Evolutionary conservation across 2,888 invertebrate species (phyloP).

Genomic region (Vesta saturnalis): DNA sequence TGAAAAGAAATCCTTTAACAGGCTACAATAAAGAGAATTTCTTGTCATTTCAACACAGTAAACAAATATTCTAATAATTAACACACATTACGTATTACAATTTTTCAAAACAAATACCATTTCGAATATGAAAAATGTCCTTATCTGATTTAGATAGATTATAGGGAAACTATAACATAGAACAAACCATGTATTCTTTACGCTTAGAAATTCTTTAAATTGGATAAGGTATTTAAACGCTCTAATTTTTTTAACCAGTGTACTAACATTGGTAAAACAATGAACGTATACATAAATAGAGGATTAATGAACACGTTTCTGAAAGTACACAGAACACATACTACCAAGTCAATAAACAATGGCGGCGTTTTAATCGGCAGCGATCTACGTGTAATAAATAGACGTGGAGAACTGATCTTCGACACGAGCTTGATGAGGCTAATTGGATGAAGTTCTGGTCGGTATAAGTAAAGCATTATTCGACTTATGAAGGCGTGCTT

Average conservation of each 20-base stretch:
- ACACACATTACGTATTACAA: no score
- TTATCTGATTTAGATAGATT: no score
- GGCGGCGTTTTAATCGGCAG: slow-evolving; percentile 46
- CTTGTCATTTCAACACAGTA: no score
- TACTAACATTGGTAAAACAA: slow-evolving; percentile 30
- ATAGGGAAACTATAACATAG: no score
- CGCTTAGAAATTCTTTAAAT: not conserved
- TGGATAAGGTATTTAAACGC: not conserved
- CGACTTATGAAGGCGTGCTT: slow-evolving; percentile 43
- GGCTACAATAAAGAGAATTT: no score
- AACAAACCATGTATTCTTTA: not conserved
- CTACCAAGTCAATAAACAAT: slow-evolving; percentile 44
- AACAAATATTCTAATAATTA: no score
- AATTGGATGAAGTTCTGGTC: slow-evolving; percentile 45
- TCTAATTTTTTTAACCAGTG: not conserved
- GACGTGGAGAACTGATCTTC: slow-evolving; percentile 46
- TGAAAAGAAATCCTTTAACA: no score
- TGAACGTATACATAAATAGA: slow-evolving; percentile 29
- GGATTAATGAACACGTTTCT: slow-evolving; percentile 41
- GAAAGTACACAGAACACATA: slow-evolving; percentile 36
- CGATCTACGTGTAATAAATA: slow-evolving; percentile 46
- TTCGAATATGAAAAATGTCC: no score
- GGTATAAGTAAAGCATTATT: slow-evolving; percentile 43
- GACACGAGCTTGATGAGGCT: slow-evolving; percentile 46
- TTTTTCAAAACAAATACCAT: no score